Evolutionary conservation across 2,797 vertebrate genomes (phyloP).

Genomic region (Cryptoblepharus egeriae): DNA sequence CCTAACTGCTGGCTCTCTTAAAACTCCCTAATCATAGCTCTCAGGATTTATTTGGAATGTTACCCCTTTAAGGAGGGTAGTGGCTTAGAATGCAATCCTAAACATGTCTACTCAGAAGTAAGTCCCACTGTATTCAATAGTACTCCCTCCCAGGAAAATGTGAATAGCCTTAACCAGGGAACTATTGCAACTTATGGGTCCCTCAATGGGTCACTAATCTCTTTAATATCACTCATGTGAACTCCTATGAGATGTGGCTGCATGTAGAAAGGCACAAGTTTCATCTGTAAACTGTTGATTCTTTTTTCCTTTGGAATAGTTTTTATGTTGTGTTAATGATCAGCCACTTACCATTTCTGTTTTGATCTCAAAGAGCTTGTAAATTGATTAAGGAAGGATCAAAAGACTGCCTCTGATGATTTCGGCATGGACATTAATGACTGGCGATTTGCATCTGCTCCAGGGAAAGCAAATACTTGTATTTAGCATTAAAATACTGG

Average conservation of each 20-base stretch:
- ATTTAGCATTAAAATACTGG: constrained; percentile 47
- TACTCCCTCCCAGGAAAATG: too few species aligned
- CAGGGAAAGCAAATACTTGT: constrained; percentile 37
- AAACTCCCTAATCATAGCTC: too few species aligned
- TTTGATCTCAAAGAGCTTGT: constrained; percentile 17
- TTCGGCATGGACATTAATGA: constrained; percentile 36
- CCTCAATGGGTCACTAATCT: too few species aligned
- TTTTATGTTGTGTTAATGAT: constrained; percentile 23
- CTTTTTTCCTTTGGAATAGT: background rate
- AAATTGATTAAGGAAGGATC: constrained; percentile 47
- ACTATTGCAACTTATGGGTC: background rate
- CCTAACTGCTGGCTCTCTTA: too few species aligned
- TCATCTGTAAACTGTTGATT: background rate
- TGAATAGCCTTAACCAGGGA: too few species aligned
- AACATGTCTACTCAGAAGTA: too few species aligned
- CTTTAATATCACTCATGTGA: background rate
- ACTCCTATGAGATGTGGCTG: background rate
- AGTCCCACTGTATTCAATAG: too few species aligned
- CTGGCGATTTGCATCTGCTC: constrained; percentile 49
- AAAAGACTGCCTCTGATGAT: constrained; percentile 51
- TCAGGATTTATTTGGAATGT: too few species aligned
- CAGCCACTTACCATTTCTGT: constrained; percentile 10
- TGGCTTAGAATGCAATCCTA: too few species aligned
- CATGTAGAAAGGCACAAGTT: background rate
- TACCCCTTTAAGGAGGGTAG: too few species aligned